Evolutionary conservation across 2,797 vertebrate species (phyloP).

Genomic region (Enteromius afrohamiltoni): DNA sequence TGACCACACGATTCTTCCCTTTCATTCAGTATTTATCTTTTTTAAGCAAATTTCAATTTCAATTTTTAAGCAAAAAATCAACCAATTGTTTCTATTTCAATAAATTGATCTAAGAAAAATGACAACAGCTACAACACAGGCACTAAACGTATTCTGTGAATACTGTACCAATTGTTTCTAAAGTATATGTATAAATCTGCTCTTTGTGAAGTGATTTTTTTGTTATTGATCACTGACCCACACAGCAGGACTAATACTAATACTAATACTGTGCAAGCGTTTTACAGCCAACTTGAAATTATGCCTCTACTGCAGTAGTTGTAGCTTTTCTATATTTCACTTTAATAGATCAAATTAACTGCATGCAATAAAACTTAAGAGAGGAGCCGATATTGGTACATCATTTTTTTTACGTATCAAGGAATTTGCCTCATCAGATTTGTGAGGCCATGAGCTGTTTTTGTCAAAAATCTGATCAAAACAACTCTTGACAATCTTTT

Average conservation of each 20-base stretch:
- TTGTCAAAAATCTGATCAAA: slow-evolving; percentile 56
- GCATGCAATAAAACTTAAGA: slow-evolving; percentile 57
- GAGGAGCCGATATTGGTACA: slow-evolving; percentile 22
- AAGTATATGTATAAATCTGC: slow-evolving; percentile 26
- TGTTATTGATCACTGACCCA: slow-evolving; percentile 37
- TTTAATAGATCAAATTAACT: slow-evolving; percentile 55
- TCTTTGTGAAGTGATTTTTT: slow-evolving; percentile 34
- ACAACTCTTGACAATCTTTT: slow-evolving; percentile 24
- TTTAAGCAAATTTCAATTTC: slow-evolving; percentile 21
- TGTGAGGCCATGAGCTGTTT: slow-evolving; percentile 38
- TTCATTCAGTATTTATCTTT: slow-evolving; percentile 29
- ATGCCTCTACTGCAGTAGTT: slow-evolving; percentile 35
- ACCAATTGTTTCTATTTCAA: slow-evolving; percentile 13
- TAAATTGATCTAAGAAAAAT: slow-evolving; percentile 26
- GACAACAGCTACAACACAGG: slow-evolving; percentile 4
- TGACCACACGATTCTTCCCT: slow-evolving; percentile 13
- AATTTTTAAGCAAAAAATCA: neutral
- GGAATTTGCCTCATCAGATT: slow-evolving; percentile 53
- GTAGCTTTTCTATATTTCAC: slow-evolving; percentile 54
- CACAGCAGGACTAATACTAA: slow-evolving; percentile 80
- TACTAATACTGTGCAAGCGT: slow-evolving; percentile 81
- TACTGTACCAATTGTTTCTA: slow-evolving; percentile 69
- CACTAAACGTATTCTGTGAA: slow-evolving; percentile 77
- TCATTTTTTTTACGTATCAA: slow-evolving; percentile 42
- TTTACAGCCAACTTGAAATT: slow-evolving; percentile 41